Base-by-base conservation (phyloP, 2,113 vertebrate genomes). In the Calidris pugnax region DNA sequence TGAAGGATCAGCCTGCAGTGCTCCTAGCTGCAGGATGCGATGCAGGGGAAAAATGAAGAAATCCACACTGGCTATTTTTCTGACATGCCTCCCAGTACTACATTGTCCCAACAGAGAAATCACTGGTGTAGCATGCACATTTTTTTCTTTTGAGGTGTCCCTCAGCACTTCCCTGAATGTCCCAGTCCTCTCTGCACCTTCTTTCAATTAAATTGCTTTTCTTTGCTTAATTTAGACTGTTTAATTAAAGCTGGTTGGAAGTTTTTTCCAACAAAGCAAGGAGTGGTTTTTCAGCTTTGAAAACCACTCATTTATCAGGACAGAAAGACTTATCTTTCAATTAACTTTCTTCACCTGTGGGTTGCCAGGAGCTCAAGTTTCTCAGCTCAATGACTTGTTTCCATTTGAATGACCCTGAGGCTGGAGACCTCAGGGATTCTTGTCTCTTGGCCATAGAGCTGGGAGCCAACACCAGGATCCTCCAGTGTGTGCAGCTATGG, bases 61-160 rank as follows among this genome's bases (percentile, higher is more conserved):
- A 87, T 43, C 12, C 41, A 50, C 59, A 21, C 20, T 37, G 15
- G 23, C 47, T 84, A 8, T 75, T 91, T 71, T 87, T 85, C 51
- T 90, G 77, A 82, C 56, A 30, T 72, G 51, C 13, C 39, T 79
- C 23, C 48, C 39, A 72, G 51, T 77, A 47, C 33, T 56, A 15
- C 28, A 6, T 26, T 71, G 33, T 81, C 76, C 56, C 86, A 94
- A 43, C 33, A 95, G 74, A 80, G 33, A 89, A 92, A 87, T 6
- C 0, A 0, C 4, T 21, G 9, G 4, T 84, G n/a, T 39, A 84
- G 37, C 4, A 1, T 20, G 37, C 30, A 24, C 1, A 1, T 6
- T 63, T 72, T 45, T 88, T 90, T 45, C 67, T 78, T 68, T 72
- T 67, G n/a, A 76, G 47, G 20, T 67, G 13, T 89, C 60, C 41